These are phyloP conservation scores for Ceuthmochares aereus DNA, from an alignment of 2,113 vertebrate genomes.

Conservation along the genomic window DNA sequence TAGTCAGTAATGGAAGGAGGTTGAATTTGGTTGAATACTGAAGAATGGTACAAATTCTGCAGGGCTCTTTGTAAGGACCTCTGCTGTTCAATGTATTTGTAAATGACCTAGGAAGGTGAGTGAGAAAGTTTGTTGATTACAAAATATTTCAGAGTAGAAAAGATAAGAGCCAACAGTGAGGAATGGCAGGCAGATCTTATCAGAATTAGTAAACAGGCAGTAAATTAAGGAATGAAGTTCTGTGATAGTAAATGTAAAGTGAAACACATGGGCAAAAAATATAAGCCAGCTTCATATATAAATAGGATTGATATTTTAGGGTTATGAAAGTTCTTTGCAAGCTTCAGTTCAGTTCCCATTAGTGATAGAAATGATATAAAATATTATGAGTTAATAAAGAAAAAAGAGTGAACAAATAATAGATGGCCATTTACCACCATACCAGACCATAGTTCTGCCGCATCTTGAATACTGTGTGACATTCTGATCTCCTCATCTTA, in stretches of 20 bases:
- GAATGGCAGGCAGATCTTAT: background rate
- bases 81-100: background rate
- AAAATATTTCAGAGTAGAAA: background rate
- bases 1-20: background rate
- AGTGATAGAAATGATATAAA: background rate
- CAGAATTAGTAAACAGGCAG: background rate
- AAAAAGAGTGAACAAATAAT: background rate
- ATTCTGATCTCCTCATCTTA: background rate
- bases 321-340: background rate
- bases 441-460: background rate
- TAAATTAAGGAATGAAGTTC: background rate
- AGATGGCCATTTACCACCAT: background rate
- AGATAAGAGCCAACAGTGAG: background rate
- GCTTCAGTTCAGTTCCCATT: background rate
- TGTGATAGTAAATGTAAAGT: background rate
- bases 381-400: background rate
- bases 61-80: background rate
- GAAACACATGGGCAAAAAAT: background rate
- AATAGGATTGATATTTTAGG: background rate
- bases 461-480: accelerated
- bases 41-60: background rate
- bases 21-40: background rate
- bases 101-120: background rate
- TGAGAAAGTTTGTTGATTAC: background rate
- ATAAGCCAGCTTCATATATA: background rate